phyloP scores from a whole-genome alignment of 2,797 vertebrate genomes.

The Neomorphus geoffroyi region DNA sequence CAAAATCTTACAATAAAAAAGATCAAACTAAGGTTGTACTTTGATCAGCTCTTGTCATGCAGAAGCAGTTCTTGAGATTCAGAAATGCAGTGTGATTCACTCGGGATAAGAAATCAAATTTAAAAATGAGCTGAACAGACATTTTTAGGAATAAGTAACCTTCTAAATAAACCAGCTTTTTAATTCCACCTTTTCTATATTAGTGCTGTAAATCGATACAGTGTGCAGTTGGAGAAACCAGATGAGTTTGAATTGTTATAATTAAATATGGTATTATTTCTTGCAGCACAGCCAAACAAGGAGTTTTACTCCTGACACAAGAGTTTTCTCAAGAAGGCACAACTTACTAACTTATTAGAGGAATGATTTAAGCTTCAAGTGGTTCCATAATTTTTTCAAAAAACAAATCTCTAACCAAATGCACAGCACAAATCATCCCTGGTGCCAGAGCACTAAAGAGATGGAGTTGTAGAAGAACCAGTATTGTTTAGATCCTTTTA shows the following conservation, averaged over 20 bases:
- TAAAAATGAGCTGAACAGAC: conserved; percentile 46
- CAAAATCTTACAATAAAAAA: background rate
- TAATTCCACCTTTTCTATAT: background rate
- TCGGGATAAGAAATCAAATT: conserved; percentile 13
- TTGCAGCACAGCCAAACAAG: background rate
- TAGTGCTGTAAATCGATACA: conserved; percentile 26
- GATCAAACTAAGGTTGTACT: background rate
- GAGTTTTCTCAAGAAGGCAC: background rate
- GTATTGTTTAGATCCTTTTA: background rate
- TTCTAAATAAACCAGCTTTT: conserved; percentile 36
- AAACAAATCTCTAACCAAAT: background rate
- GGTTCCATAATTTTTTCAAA: background rate
- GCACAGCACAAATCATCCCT: background rate
- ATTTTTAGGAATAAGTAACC: conserved; percentile 20
- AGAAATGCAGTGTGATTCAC: conserved; percentile 3
- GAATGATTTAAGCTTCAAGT: background rate
- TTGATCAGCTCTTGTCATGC: background rate
- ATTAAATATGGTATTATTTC: conserved; percentile 32
- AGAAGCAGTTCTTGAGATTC: background rate
- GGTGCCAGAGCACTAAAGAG: background rate
- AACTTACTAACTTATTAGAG: background rate
- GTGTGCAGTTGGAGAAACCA: background rate
- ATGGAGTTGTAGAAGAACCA: background rate
- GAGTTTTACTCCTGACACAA: background rate
- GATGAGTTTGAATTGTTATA: conserved; percentile 4